phyloP scores from a whole-genome alignment of 2,113 vertebrate genomes.

The Megaptera novaeangliae region DNA sequence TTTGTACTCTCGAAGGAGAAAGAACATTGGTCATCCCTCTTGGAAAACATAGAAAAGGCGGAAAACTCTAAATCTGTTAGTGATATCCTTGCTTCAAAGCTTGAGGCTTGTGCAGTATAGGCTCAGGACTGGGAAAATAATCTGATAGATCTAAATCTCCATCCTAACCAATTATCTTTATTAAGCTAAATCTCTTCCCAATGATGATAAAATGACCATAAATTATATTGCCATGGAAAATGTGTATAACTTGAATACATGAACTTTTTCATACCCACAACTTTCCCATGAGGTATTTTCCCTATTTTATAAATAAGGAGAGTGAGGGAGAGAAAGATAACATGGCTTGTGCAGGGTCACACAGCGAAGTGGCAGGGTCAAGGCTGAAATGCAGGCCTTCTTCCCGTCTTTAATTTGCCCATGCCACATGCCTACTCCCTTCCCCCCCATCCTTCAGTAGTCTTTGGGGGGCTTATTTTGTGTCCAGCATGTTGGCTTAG shows the following conservation, averaged over 20 bases:
- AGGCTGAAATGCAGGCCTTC: neutral
- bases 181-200: neutral
- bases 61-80: neutral
- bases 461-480: neutral
- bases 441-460: neutral
- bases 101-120: neutral
- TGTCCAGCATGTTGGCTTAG: too few relatives aligned
- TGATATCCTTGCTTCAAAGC: neutral
- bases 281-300: too few relatives aligned
- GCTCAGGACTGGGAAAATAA: neutral
- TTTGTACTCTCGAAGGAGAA: neutral
- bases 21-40: neutral
- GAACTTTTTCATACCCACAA: neutral
- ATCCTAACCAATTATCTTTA: neutral
- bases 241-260: neutral
- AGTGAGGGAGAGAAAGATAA: neutral
- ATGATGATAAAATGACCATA: neutral
- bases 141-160: too few relatives aligned
- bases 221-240: neutral
- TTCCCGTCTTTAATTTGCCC: neutral
- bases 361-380: neutral
- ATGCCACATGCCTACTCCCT: fast-evolving
- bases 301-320: neutral
- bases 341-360: neutral
- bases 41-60: neutral